phyloP scores from a whole-genome alignment of 2,113 vertebrate species.

The Zosterops hypoxanthus region DNA sequence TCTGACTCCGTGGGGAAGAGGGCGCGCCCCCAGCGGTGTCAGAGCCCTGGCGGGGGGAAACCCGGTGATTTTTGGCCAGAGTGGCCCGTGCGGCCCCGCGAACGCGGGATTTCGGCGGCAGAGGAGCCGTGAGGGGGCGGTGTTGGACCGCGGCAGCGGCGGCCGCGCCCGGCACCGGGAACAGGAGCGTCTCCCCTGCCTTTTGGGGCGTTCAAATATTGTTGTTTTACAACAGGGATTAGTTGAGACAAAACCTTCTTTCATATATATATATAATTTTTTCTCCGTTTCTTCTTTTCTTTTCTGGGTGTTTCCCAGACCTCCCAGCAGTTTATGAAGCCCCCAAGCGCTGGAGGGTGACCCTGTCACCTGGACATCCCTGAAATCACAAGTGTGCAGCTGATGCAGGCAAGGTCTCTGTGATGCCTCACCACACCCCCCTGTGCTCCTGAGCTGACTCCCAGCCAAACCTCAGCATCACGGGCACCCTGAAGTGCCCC shows the following conservation, averaged over 20 bases:
- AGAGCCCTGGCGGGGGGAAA: fast-evolving
- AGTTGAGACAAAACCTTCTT: too few species aligned
- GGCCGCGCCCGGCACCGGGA: neutral
- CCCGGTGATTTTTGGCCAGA: fast-evolving
- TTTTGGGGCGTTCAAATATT: neutral
- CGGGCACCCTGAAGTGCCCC: fast-evolving
- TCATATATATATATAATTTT: neutral
- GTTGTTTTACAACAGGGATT: neutral
- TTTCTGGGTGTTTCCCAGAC: neutral
- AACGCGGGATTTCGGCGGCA: fast-evolving
- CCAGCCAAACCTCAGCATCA: neutral
- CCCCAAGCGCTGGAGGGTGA: neutral
- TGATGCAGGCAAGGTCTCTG: neutral
- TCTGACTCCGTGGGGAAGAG: fast-evolving
- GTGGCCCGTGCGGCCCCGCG: fast-evolving
- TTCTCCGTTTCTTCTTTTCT: neutral
- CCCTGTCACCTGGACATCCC: neutral
- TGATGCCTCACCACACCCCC: too few species aligned
- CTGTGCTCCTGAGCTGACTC: fast-evolving
- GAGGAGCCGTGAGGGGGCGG: conserved; percentile 65
- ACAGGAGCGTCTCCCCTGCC: neutral
- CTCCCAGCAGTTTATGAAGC: neutral
- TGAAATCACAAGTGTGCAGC: neutral
- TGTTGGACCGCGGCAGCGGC: conserved; percentile 33
- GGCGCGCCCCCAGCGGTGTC: fast-evolving